A percentile compares a stretch with the other conserved stretches of the same genome.
Evolutionary conservation across 2,797 vertebrate genomes (phyloP).

Genomic region (Danio tinwini): DNA sequence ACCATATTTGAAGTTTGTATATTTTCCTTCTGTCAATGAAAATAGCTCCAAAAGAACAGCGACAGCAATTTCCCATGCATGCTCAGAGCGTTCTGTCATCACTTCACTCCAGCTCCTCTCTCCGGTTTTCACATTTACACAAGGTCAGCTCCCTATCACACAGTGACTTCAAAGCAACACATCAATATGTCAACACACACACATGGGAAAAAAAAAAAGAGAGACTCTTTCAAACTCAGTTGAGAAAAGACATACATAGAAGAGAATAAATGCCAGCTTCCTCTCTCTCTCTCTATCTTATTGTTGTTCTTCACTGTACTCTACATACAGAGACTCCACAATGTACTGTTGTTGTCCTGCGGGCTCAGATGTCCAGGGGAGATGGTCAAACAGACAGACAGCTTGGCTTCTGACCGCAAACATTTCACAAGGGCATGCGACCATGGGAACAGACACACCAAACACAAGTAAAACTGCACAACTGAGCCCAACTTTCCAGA

Average conservation of each 20-base stretch:
- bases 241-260: conserved; percentile 21
- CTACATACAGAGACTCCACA: conserved; percentile 12
- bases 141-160: neutral
- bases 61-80: conserved; percentile 1
- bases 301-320: conserved; percentile 29
- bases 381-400: conserved; percentile 71
- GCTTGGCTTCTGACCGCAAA: conserved; percentile 67
- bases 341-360: conserved; percentile 21
- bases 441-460: conserved; percentile 73
- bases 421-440: conserved; percentile 77
- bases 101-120: neutral
- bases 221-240: neutral
- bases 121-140: neutral
- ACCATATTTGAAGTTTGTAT: neutral
- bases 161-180: conserved; percentile 16
- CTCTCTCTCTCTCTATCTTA: neutral
- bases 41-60: neutral
- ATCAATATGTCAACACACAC: neutral
- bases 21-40: neutral
- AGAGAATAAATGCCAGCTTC: neutral
- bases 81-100: neutral
- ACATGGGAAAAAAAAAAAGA: neutral
- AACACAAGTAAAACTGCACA: conserved; percentile 29
- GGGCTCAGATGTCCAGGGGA: conserved; percentile 39
- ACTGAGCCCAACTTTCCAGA: conserved; percentile 21